Base-by-base conservation (phyloP, 2,797 vertebrate genomes). In the Rhinatrema bivittatum region DNA sequence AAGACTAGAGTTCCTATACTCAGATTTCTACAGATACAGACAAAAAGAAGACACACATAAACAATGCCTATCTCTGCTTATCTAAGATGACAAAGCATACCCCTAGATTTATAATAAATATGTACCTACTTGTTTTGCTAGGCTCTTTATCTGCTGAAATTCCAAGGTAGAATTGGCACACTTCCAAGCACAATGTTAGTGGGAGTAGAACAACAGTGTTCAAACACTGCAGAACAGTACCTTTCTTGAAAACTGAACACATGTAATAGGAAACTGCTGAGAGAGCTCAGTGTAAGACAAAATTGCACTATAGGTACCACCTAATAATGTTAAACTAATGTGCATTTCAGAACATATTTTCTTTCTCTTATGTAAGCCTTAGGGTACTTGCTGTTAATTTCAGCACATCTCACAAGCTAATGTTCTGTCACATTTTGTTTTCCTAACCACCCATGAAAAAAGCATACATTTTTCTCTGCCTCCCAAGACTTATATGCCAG, bases 71-170 rank as follows among this genome's bases (percentile, higher is more conserved):
- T 46, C 35, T 60, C 36, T 39, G 50, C 40, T 62, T 61, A 76
- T 50, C 62, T 53, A 29, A 60, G 53, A 67, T 42, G 66, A 72
- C 62, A 70, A 72, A 63, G 33, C 49, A 64, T 55, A 59, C 48
- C 60, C 68, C 46, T 46, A 58, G 53, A 60, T 70, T 74, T 67
- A 56, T 46, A 67, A 63, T 41, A 70, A 68, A 68, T 65, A 68
- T 32, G 66, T 49, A 63, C 53, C 52, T 62, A 68, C 60, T 72
- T 59, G 64, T 41, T n/a, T 65, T 48, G 36, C 37, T 53, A 50
- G 46, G 34, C 47, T 46, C 39, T 76, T 68, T 64, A 76, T 68
- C 70, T 58, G 63, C 43, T 56, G 44, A 60, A 71, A 73, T 68
- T 71, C 63, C 62, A 36, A 55, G 53, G 52, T 42, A 48, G 50